Evolutionary conservation across 2,797 vertebrate genomes (phyloP), one percentile per base, ranked within the genome.

Genomic region (Sciurus carolinensis): DNA sequence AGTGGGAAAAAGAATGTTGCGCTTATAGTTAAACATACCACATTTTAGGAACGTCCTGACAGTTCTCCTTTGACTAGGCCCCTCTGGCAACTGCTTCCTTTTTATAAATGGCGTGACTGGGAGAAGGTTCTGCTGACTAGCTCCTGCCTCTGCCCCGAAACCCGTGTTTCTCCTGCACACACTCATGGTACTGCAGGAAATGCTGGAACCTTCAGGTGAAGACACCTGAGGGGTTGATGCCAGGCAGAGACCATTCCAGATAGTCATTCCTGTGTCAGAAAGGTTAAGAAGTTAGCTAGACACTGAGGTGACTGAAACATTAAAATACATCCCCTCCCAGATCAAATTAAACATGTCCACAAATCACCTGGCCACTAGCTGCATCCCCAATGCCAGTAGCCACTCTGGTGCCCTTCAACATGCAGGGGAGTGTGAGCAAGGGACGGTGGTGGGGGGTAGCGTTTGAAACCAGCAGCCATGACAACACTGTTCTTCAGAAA

Each of bases 351-450:
- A 13, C 6, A 2, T 44, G 50, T 28, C 26, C 42, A 28, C 66
- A 83, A 30, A 50, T 50, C 17, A 59, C 4, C 44, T 39, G 57
- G 36, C 22, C 85, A 4, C 12, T 52, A 18, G 36, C 44, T 47
- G 59, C 18, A 47, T 79, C 14, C 57, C n/a, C 1, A 39, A 54
- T 2, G 3, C 42, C 26, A 15, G 42, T 17, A 52, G 57, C 13
- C 22, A 24, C 24, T 39, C 0, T 0, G n/a, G 22, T 5, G 4
- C 4, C 72, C 5, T 26, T 30, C 44, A 18, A 5, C 13, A 9
- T 3, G 4, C 14, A 36, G 9, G 81, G 28, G 12, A 28, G 75
- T 47, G 36, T 14, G 4, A 14, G 33, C 54, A 22, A 57, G 54
- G 54, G 54, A 22, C 7, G 9, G 5, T 20, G 17, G 50, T 20